Conservation (phyloP, 2,113 vertebrate genomes). For the Myodes glareolus region DNA sequence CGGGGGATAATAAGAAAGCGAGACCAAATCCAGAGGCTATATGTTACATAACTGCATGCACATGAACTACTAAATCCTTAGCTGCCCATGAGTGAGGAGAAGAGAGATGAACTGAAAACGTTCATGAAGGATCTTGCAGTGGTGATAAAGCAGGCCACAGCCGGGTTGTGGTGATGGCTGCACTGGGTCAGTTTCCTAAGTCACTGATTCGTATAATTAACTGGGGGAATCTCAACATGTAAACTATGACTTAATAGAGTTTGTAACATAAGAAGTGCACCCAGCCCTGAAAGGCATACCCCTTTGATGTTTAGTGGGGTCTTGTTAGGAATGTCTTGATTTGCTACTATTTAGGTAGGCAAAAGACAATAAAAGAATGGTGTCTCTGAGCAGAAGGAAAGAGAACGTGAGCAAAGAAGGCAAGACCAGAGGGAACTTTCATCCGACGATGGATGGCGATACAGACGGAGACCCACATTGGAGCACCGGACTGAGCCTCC, state of each 20-base stretch:
- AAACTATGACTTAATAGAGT: constrained; percentile 5
- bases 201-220: background rate
- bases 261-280: background rate
- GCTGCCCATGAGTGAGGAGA: background rate
- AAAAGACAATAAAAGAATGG: constrained; percentile 8
- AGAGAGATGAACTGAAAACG: background rate
- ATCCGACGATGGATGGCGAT: too few relatives aligned
- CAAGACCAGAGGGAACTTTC: too few relatives aligned
- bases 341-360: background rate
- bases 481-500: too few relatives aligned
- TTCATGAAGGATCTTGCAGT: background rate
- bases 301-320: background rate
- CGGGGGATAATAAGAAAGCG: background rate
- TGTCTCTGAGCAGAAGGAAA: too few relatives aligned
- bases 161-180: background rate
- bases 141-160: background rate
- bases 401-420: too few relatives aligned
- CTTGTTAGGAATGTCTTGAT: background rate
- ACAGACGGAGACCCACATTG: too few relatives aligned
- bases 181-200: constrained; percentile 20
- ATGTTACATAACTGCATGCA: background rate
- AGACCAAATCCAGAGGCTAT: background rate
- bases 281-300: background rate
- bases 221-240: background rate
- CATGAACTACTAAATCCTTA: background rate